Evolutionary conservation across 2,113 vertebrate species (phyloP).

Genomic region (Desmodus rotundus): DNA sequence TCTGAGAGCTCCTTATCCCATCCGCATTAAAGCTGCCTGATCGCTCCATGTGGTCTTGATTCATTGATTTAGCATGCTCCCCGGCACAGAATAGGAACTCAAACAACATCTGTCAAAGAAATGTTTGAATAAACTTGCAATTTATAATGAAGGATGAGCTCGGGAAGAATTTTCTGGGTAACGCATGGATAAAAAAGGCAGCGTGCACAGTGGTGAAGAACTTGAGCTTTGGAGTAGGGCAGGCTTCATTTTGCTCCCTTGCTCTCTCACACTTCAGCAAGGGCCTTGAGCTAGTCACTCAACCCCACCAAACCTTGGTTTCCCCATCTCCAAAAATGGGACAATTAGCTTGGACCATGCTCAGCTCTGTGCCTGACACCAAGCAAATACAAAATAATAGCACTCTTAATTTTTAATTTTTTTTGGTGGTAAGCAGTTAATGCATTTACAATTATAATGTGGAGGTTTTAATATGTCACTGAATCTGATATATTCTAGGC

Average conservation of each 20-base stretch:
- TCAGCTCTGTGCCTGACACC: background rate
- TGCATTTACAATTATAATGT: background rate
- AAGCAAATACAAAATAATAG: background rate
- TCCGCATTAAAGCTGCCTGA: background rate
- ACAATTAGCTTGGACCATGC: background rate
- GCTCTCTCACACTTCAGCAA: too few relatives aligned
- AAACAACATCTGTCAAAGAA: slow-evolving; percentile 14
- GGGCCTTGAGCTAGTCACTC: background rate
- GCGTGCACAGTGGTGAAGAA: background rate
- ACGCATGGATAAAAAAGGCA: background rate
- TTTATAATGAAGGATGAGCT: background rate
- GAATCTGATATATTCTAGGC: background rate
- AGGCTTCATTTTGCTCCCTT: background rate
- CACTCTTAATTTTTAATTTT: background rate
- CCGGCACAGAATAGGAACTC: background rate
- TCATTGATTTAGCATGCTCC: background rate
- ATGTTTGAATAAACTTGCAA: background rate
- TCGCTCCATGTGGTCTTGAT: background rate
- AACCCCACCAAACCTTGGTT: background rate
- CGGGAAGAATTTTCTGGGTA: background rate
- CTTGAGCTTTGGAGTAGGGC: rapidly evolving
- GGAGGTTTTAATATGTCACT: background rate
- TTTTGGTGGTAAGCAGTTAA: background rate
- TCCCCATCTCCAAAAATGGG: background rate
- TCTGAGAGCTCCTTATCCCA: background rate